A percentile compares a stretch with the other conserved stretches of the same genome.
These are phyloP conservation scores for Chrysocyon brachyurus DNA, from an alignment of 2,797 vertebrate genomes.

Conservation along the genomic window DNA sequence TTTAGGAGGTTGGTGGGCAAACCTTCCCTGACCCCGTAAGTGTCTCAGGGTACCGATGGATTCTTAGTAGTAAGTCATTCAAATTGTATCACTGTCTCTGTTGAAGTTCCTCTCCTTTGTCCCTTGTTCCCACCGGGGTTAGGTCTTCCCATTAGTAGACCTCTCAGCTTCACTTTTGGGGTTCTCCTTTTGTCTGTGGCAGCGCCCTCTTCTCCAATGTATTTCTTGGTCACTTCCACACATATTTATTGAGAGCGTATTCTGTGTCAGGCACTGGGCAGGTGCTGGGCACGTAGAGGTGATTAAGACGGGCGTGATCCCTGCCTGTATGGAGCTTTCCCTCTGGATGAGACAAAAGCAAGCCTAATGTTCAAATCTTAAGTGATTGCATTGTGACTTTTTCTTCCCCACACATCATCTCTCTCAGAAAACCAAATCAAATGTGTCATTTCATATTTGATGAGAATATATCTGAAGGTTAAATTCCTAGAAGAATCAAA, in stretches of 20 bases:
- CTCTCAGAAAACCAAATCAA: background rate
- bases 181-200: background rate
- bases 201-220: background rate
- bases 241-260: background rate
- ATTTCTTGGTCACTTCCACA: background rate
- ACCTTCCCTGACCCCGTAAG: background rate
- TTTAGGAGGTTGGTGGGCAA: background rate
- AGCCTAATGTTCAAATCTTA: background rate
- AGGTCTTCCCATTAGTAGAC: background rate
- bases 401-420: background rate
- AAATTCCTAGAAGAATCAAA: conserved; percentile 36
- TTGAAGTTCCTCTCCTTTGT: background rate
- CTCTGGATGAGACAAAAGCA: background rate
- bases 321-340: background rate
- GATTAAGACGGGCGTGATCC: background rate
- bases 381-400: background rate
- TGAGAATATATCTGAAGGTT: conserved; percentile 25
- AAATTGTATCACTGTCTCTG: background rate
- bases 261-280: background rate
- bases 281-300: background rate
- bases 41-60: background rate
- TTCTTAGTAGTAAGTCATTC: background rate
- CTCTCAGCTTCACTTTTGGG: background rate
- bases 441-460: conserved; percentile 6
- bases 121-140: background rate